A percentile compares a stretch with the other conserved stretches of the same genome.
Evolutionary conservation across 2,113 vertebrate genomes (phyloP).

Genomic region (Leucosticte australis): DNA sequence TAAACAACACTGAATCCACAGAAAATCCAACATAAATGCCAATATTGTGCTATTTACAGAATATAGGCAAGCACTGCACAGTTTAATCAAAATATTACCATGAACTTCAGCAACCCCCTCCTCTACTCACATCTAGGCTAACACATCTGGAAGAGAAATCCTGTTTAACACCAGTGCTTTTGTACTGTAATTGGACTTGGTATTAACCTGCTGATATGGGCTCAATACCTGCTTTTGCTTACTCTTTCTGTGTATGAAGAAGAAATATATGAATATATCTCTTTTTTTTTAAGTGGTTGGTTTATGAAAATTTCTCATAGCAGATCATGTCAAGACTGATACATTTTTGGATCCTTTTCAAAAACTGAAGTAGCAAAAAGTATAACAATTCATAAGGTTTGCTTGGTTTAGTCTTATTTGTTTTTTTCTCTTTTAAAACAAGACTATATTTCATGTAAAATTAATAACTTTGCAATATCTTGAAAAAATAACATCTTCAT

Average conservation of each 20-base stretch:
- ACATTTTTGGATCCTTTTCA: not conserved
- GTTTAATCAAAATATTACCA: not conserved
- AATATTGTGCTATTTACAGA: not conserved
- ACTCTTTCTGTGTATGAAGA: not conserved
- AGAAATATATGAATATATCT: not conserved
- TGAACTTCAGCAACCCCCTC: not conserved
- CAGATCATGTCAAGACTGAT: not conserved
- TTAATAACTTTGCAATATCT: not conserved
- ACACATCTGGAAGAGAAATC: not conserved
- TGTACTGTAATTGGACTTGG: not conserved
- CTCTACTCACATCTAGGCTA: not conserved
- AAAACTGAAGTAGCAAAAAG: not conserved
- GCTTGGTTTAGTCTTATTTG: not conserved
- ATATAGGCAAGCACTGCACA: not conserved
- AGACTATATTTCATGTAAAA: not conserved
- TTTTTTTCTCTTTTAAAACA: not conserved
- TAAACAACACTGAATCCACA: not conserved
- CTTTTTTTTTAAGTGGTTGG: not conserved
- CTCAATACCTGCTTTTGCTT: not conserved
- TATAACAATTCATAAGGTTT: not conserved
- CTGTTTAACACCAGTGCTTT: not conserved
- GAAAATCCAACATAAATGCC: not conserved
- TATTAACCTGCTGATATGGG: not conserved
- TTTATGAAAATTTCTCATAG: not conserved
- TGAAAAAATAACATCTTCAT: not conserved